Base-by-base conservation (phyloP, 2,888 invertebrate species). In the Dione vanillae region DNA sequence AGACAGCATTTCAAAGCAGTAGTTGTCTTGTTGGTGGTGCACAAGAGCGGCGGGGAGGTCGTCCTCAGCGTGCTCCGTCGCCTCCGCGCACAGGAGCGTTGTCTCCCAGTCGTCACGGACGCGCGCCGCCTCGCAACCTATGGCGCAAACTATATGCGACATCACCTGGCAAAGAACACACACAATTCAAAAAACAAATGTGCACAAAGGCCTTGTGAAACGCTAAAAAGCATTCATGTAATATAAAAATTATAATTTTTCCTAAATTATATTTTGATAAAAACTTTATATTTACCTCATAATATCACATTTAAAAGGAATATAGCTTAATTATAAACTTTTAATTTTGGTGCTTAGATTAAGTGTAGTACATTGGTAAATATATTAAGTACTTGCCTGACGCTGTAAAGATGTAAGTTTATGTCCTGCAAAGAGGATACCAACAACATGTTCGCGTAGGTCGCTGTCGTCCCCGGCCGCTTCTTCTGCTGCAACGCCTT, bases 1-100 rank as follows among this genome's bases (percentile, higher is more conserved):
- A 6, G 98, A 98, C 27, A 99, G 91, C 97, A 99, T 98, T 94
- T 99, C 99, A 84, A 99, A 99, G 90, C 99, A 99, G 87, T 98
- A 99, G n/a, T 98, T 98, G 86, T 99, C 99, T 2, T 88, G 90
- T 64, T 81, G 77, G 45, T 76, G 75, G 40, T 74, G 74, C 0
- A 80, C 71, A 16, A 94, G 92, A 71, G 85, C 81, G 77, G 62
- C 87, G 78, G 75, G 86, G 78, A 81, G 79, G 0, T 79, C 77
- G 78, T 81, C 80, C 37, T 88, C 83, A 2, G 79, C 76, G 10
- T 75, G 86, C 74, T 70, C 85, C 79, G 83, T 78, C 7, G 85
- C 79, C 54, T 89, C 87, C 0, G 85, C 86, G 76, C 87, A 86
- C 35, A 91, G 78, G 66, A 91, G 73, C 9, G 86, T 85, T 11